Conservation (phyloP, 2,888 invertebrate species). For the Lobophora halterata region DNA sequence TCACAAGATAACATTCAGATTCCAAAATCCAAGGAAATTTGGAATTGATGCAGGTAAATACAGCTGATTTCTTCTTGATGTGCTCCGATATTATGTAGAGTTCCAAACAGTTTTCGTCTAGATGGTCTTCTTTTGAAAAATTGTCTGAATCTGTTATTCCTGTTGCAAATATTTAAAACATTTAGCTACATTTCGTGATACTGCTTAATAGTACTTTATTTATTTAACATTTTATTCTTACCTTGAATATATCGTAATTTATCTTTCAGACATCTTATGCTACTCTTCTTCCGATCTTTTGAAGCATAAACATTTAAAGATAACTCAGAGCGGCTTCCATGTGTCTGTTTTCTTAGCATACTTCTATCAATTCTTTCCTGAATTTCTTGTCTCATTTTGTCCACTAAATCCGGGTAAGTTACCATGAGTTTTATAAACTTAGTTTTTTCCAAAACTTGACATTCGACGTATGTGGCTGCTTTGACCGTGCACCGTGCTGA, state of each 20-base stretch:
- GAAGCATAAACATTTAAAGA: slow-evolving; percentile 70
- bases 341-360: slow-evolving; percentile 43
- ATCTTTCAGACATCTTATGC: slow-evolving; percentile 74
- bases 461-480: slow-evolving; percentile 77
- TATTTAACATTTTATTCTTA: slow-evolving; percentile 25
- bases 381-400: slow-evolving; percentile 56
- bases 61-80: slow-evolving; percentile 56
- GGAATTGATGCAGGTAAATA: slow-evolving; percentile 60
- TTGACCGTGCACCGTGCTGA: slow-evolving; percentile 74
- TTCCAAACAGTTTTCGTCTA: slow-evolving; percentile 66
- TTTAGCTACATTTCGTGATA: neutral
- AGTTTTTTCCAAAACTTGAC: slow-evolving; percentile 73
- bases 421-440: slow-evolving; percentile 73
- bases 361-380: slow-evolving; percentile 52
- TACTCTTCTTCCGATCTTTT: slow-evolving; percentile 67
- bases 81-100: slow-evolving; percentile 72
- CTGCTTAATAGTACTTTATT: neutral
- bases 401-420: slow-evolving; percentile 67
- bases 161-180: slow-evolving; percentile 32
- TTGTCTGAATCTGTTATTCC: slow-evolving; percentile 55
- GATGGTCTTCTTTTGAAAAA: slow-evolving; percentile 52
- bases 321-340: slow-evolving; percentile 38
- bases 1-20: slow-evolving; percentile 63
- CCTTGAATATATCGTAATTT: slow-evolving; percentile 70
- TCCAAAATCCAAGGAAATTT: slow-evolving; percentile 75